Conservation (phyloP, 2,797 vertebrate species). For the Sphenodon punctatus region DNA sequence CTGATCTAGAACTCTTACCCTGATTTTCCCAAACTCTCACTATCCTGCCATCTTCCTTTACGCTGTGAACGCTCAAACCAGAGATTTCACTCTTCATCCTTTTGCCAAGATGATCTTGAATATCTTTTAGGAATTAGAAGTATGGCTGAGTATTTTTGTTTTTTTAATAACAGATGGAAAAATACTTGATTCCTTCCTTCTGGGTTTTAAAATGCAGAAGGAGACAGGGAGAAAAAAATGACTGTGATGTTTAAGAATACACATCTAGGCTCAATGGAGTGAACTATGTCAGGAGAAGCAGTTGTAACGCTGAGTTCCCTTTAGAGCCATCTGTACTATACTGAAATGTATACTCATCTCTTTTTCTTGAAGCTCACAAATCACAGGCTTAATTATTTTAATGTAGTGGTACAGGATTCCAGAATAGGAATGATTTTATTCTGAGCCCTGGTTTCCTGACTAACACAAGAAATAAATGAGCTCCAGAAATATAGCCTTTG, state of each 20-base stretch:
- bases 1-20: too few species aligned
- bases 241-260: too few species aligned
- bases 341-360: background rate
- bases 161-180: constrained; percentile 24
- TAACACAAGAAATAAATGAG: constrained; percentile 55
- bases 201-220: constrained; percentile 17
- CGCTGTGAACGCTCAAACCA: constrained; percentile 16
- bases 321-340: background rate
- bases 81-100: background rate
- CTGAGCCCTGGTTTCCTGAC: constrained; percentile 39
- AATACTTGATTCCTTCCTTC: background rate
- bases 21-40: background rate
- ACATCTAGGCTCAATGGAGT: background rate
- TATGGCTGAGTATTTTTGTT: background rate
- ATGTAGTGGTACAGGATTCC: constrained; percentile 32
- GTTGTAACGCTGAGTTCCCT: background rate
- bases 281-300: background rate
- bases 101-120: constrained; percentile 46
- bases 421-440: constrained; percentile 59
- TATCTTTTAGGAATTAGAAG: constrained; percentile 12
- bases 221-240: background rate
- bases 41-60: background rate
- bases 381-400: background rate
- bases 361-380: constrained; percentile 43
- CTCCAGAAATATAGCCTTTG: constrained; percentile 44